These are phyloP conservation scores for Caenorhabditis sp. DNA, from an alignment of 2,888 invertebrate genomes.

Conservation along the genomic window DNA sequence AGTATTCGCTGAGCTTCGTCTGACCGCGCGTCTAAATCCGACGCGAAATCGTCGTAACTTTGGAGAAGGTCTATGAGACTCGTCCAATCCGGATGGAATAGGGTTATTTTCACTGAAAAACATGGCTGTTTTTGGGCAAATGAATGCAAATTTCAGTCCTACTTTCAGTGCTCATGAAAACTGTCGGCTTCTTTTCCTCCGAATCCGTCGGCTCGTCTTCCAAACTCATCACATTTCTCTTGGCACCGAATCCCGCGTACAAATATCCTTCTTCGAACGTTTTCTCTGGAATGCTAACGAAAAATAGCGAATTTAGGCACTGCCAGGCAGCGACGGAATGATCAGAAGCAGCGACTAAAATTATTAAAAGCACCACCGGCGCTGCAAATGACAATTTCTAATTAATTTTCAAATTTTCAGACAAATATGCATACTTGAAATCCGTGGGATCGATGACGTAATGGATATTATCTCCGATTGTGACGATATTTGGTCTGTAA, in stretches of 20 bases:
- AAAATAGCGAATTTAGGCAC: too few species aligned
- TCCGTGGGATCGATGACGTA: too few species aligned
- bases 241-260: background rate
- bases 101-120: slow-evolving; percentile 17
- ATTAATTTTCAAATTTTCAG: too few species aligned
- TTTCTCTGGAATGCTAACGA: too few species aligned
- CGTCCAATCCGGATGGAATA: slow-evolving; percentile 20
- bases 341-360: too few species aligned
- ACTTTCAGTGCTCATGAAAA: slow-evolving; percentile 22
- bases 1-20: background rate
- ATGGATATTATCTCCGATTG: too few species aligned
- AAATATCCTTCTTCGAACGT: background rate
- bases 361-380: too few species aligned
- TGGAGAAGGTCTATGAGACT: background rate
- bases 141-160: too few species aligned
- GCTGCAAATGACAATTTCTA: too few species aligned
- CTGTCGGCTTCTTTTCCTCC: background rate
- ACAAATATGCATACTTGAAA: too few species aligned
- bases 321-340: too few species aligned
- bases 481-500: too few species aligned
- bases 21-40: background rate
- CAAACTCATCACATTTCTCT: slow-evolving; percentile 1
- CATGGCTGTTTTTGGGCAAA: background rate
- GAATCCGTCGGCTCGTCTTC: slow-evolving; percentile 4
- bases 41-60: background rate